Evolutionary conservation across 1,140 invertebrate genomes (phyloP).

Genomic region (Leptinotarsa lineolata): DNA sequence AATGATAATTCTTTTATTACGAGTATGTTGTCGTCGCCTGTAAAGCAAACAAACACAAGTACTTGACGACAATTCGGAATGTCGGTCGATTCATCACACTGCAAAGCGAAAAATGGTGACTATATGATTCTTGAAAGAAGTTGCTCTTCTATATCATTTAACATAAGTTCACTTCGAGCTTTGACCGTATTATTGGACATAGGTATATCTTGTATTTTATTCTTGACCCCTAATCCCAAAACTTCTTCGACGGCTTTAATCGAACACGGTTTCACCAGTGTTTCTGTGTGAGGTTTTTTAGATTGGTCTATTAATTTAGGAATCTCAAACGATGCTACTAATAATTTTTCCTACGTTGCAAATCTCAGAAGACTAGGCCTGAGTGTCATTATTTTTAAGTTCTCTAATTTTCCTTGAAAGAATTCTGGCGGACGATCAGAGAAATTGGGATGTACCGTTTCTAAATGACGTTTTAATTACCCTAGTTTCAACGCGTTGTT

Average conservation of each 20-base stretch:
- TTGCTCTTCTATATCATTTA: constrained; percentile 34
- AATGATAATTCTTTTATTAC: constrained; percentile 20
- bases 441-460: neutral
- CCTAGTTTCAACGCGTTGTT: constrained; percentile 36
- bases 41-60: constrained; percentile 19
- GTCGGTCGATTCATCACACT: constrained; percentile 24
- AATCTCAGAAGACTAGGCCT: constrained; percentile 30
- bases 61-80: constrained; percentile 19
- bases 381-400: constrained; percentile 42
- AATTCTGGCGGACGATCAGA: constrained; percentile 37
- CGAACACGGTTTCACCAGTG: constrained; percentile 25
- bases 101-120: constrained; percentile 27
- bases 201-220: constrained; percentile 33
- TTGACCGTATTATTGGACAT: constrained; percentile 36
- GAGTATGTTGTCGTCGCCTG: constrained; percentile 11
- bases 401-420: constrained; percentile 40
- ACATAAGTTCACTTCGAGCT: constrained; percentile 26
- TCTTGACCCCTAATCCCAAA: neutral
- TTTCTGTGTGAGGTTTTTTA: constrained; percentile 26
- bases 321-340: constrained; percentile 39
- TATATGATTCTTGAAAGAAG: constrained; percentile 33
- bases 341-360: constrained; percentile 36
- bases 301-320: constrained; percentile 32
- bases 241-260: constrained; percentile 23
- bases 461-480: constrained; percentile 23